These are phyloP conservation scores for Tachina grossa DNA, from an alignment of 2,888 invertebrate species.

Conservation along the genomic window DNA sequence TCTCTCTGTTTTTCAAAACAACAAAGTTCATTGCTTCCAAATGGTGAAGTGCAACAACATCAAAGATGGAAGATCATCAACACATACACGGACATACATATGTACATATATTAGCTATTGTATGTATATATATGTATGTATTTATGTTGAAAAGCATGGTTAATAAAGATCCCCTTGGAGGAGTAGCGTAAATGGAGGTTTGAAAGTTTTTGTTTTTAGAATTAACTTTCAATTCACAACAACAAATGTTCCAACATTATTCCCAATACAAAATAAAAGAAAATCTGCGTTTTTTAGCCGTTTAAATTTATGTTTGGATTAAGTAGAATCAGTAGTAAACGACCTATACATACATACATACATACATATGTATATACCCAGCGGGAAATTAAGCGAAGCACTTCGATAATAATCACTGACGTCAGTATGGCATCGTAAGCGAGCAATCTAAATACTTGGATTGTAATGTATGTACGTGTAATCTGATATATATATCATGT, in stretches of 20 bases:
- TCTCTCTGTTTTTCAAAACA: constrained; percentile 53
- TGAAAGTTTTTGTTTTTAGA: constrained; percentile 19
- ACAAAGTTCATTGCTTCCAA: constrained; percentile 61
- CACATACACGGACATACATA: background rate
- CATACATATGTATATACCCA: no score
- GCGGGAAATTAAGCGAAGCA: no score
- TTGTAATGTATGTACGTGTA: no score
- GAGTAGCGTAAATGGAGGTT: background rate
- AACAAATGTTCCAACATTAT: constrained; percentile 23
- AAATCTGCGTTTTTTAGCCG: constrained; percentile 27
- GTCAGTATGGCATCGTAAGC: no score
- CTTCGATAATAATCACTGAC: no score
- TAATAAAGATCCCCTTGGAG: constrained; percentile 18
- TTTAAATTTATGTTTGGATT: constrained; percentile 2
- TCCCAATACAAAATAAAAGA: constrained; percentile 42
- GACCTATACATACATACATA: no score
- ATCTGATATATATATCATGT: no score
- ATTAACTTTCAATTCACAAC: constrained; percentile 43
- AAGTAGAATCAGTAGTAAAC: constrained; percentile 3
- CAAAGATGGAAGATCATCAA: constrained; percentile 14
- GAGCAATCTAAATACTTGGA: no score
- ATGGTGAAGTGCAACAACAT: background rate
- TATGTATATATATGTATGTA: no score
- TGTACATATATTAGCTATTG: no score
- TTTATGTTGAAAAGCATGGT: background rate